These are phyloP conservation scores for Philopedon plagiatum DNA, from an alignment of 2,888 invertebrate genomes.

Conservation along the genomic window DNA sequence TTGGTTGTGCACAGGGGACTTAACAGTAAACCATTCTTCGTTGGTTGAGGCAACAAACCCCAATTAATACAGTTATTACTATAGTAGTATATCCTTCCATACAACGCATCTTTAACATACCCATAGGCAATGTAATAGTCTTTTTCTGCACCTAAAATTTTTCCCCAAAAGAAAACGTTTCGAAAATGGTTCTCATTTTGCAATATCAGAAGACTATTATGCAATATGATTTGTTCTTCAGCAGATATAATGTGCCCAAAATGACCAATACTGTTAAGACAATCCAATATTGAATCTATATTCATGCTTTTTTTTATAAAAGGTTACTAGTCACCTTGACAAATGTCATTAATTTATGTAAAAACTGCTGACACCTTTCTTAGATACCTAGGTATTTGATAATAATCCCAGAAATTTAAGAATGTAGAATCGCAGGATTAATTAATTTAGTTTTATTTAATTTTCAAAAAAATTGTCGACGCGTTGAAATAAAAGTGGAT, in stretches of 20 bases:
- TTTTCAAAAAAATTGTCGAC: no score
- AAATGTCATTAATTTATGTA: not conserved
- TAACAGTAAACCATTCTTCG: constrained; percentile 66
- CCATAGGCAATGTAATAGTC: constrained; percentile 92
- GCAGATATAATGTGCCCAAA: constrained; percentile 80
- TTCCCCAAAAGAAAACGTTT: constrained; percentile 89
- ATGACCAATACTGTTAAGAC: constrained; percentile 72
- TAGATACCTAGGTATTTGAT: not conserved
- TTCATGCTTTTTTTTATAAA: constrained; percentile 69
- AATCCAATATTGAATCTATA: constrained; percentile 69
- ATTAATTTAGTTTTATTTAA: no score
- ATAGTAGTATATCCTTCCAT: constrained; percentile 83
- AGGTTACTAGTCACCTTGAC: not conserved
- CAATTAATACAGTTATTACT: constrained; percentile 81
- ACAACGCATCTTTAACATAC: constrained; percentile 79
- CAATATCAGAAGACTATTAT: constrained; percentile 83
- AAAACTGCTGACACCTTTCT: not conserved
- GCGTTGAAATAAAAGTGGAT: no score
- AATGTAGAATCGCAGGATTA: no score
- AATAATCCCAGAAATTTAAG: no score
- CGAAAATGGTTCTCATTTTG: constrained; percentile 89
- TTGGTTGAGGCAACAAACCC: constrained; percentile 73
- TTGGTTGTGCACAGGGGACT: constrained; percentile 66
- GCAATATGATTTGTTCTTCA: constrained; percentile 81
- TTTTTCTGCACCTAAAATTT: constrained; percentile 80